Evolutionary conservation across 2,113 vertebrate genomes (phyloP), one percentile per base, ranked within the genome.

Genomic region (Pachypanchax playfairii): DNA sequence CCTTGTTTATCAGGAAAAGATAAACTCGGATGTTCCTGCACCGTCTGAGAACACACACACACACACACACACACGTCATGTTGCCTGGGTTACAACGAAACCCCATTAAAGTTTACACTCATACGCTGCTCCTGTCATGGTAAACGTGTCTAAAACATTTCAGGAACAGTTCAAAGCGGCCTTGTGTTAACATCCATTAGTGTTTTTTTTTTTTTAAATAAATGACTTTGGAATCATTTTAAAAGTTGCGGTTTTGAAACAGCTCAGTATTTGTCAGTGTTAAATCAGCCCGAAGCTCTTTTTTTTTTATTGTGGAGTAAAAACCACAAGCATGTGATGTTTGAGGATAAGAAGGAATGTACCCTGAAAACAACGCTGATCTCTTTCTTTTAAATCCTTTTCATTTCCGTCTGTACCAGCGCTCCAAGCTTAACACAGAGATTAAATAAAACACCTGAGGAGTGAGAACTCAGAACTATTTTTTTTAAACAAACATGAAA

Each of bases 211-310:
- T 58, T 15, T 55, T 70, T 43, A 59, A n/a, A n/a, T n/a, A n/a
- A n/a, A n/a, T n/a, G n/a, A n/a, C n/a, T n/a, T n/a, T n/a, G n/a
- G n/a, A n/a, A n/a, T 74, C 11, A 70, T n/a, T 53, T 25, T 28
- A 22, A 25, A 38, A 68, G 57, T 41, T 76, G 17, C 43, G 31
- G 33, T 42, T 67, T 44, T 57, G 5, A 39, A 18, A 53, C 62
- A 31, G 8, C 20, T 38, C 53, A 77, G 78, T 80, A 73, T 82
- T 82, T 72, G 50, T 62, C 80, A 81, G 80, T 83, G 78, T 86
- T 79, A 69, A 61, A 43, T 68, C 29, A 6, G 75, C 75, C 65
- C 28, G 5, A 33, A 79, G 73, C 78, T 41, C 59, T 50, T 65
- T 64, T 18, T 13, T 24, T 49, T 39, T 22, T 7, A 14, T 2